Conservation (phyloP, 2,888 invertebrate genomes). For the Lysandra coridon region DNA sequence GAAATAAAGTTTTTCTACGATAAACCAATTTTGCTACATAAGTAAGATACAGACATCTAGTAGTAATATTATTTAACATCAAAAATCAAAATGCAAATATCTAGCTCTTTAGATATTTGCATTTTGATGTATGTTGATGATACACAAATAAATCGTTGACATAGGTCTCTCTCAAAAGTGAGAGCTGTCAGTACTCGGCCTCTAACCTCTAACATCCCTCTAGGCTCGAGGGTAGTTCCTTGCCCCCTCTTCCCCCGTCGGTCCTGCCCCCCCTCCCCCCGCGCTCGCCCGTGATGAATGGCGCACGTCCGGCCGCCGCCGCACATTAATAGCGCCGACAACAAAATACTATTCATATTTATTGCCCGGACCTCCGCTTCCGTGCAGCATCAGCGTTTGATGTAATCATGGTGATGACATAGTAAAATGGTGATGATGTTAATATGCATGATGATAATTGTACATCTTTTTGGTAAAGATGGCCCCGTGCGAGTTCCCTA, state of each 20-base stretch:
- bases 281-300: conserved; percentile 7
- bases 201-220: not conserved
- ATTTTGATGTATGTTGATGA: too few relatives aligned
- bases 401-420: not conserved
- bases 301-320: conserved; percentile 20
- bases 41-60: not conserved
- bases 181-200: not conserved
- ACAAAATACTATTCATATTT: conserved; percentile 30
- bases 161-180: not conserved
- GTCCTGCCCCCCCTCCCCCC: too few relatives aligned
- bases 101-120: too few relatives aligned
- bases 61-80: not conserved
- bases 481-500: too few relatives aligned
- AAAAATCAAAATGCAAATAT: too few relatives aligned
- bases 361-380: conserved; percentile 2
- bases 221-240: not conserved
- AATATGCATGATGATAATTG: too few relatives aligned
- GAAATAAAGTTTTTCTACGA: too few relatives aligned
- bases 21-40: too few relatives aligned
- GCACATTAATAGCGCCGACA: conserved; percentile 24
- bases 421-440: too few relatives aligned
- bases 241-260: not conserved
- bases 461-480: too few relatives aligned
- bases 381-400: not conserved
- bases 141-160: not conserved